phyloP scores from a whole-genome alignment of 2,888 invertebrate species.

The Tinea semifulvella region DNA sequence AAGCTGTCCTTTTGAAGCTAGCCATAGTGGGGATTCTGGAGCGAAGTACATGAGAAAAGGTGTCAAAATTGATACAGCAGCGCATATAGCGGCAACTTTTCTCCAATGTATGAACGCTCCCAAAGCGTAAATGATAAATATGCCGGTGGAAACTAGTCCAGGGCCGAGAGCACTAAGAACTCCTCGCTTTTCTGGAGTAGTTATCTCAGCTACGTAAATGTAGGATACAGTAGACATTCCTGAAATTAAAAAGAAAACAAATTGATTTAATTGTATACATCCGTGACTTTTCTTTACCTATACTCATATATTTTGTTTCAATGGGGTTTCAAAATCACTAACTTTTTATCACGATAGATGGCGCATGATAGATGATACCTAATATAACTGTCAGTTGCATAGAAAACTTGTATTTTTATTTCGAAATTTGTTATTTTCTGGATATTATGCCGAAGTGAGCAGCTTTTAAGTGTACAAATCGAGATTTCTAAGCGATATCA shows the following conservation, averaged over 20 bases:
- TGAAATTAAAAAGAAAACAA: constrained; percentile 30
- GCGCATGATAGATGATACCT: too few relatives aligned
- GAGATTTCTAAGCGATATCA: too few relatives aligned
- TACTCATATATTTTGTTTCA: too few relatives aligned
- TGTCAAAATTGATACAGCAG: constrained; percentile 64
- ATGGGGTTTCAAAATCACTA: too few relatives aligned
- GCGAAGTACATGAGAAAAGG: constrained; percentile 68
- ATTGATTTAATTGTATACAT: too few relatives aligned
- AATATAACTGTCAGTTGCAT: too few relatives aligned
- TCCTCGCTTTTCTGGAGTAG: constrained; percentile 73
- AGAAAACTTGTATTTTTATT: too few relatives aligned
- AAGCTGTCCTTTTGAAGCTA: constrained; percentile 68
- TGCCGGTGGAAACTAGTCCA: constrained; percentile 75
- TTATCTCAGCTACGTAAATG: constrained; percentile 75
- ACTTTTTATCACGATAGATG: too few relatives aligned
- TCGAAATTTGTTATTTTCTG: too few relatives aligned
- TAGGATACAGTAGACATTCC: constrained; percentile 76
- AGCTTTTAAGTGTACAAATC: too few relatives aligned
- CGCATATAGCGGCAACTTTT: constrained; percentile 70
- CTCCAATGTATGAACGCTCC: constrained; percentile 75
- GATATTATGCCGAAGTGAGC: too few relatives aligned
- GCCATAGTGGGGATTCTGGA: constrained; percentile 76
- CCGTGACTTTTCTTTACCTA: too few relatives aligned
- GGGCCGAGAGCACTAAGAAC: constrained; percentile 76
- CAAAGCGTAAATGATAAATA: constrained; percentile 73